Evolutionary conservation across 2,797 vertebrate species (phyloP).

Genomic region (Coregonus ussuriensis): DNA sequence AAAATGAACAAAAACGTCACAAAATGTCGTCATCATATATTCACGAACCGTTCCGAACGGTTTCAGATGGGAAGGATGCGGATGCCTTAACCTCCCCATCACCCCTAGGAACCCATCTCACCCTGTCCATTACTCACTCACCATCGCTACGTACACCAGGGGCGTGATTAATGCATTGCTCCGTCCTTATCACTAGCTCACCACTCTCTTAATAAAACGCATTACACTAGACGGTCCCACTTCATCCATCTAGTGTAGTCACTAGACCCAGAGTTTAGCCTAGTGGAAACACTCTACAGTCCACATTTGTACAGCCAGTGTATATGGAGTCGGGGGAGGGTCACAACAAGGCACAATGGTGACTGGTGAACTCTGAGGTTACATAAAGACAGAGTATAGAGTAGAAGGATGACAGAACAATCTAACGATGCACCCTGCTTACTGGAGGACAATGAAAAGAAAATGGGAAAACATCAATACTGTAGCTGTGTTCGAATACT

Average conservation of each 20-base stretch:
- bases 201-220: conserved; percentile 51
- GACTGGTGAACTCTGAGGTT: background rate
- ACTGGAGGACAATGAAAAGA: no score
- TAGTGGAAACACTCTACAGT: background rate
- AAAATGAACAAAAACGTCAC: no score
- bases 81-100: conserved; percentile 10
- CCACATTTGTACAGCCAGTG: background rate
- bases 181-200: conserved; percentile 65
- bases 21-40: no score
- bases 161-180: conserved; percentile 73
- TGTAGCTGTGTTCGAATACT: no score
- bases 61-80: no score
- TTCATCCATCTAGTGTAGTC: conserved; percentile 36
- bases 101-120: conserved; percentile 21
- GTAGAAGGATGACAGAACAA: background rate
- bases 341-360: no score
- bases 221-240: conserved; percentile 35
- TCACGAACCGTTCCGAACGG: no score
- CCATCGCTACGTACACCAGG: conserved; percentile 59
- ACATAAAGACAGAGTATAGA: background rate
- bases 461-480: no score
- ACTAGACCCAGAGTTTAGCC: background rate
- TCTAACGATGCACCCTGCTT: no score
- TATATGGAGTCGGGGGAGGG: background rate
- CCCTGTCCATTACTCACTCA: conserved; percentile 70